Evolutionary conservation across 1,140 invertebrate species (phyloP), one percentile per base, ranked within the genome.

Genomic region (Drosophila tropicalis): DNA sequence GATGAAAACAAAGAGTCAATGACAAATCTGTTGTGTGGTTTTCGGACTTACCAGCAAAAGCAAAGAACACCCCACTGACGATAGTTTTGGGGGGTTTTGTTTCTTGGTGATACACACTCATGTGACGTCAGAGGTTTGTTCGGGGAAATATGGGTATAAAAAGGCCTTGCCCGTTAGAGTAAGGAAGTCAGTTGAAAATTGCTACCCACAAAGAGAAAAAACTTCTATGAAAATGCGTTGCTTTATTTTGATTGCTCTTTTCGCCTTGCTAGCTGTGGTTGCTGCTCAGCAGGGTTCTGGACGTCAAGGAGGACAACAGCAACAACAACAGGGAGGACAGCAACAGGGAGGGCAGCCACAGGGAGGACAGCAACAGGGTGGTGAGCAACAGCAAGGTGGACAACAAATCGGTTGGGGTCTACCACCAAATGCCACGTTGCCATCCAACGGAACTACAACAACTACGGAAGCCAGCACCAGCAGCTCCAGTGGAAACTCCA

Each of bases 401-500:
- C 44, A 61, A 1, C 67, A 44, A 1, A 60, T 51, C 4, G 67
- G 67, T 3, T 67, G 71, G 64, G 72, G 72, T 7, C 57, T 40
- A 25, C 71, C 71, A 19, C 72, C 71, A 7, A 75, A 75, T 40
- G 72, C 17, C 51, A 74, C 72, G 5, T 47, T 61, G 15, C 71
- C 72, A 0, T 40, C 29, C 36, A 75, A 74, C 55, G 55, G 13
- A 13, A 72, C 56, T 7, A 74, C 56, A 9, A 63, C 62, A 5
- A 56, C 67, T 0, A 72, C 39, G 3, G 56, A 69, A 29, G 55
- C 54, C 6, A 40, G 5, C 56, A 67, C 17, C n/a, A 12, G 25
- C 22, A 34, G 10, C 55, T 34, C 55, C 15, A 34, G 15, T 5
- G 22, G 12, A 5, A 25, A 29, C 3, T 67, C 17, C 29, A 70